phyloP scores from a whole-genome alignment of 2,113 vertebrate species.

The Geococcyx californianus region DNA sequence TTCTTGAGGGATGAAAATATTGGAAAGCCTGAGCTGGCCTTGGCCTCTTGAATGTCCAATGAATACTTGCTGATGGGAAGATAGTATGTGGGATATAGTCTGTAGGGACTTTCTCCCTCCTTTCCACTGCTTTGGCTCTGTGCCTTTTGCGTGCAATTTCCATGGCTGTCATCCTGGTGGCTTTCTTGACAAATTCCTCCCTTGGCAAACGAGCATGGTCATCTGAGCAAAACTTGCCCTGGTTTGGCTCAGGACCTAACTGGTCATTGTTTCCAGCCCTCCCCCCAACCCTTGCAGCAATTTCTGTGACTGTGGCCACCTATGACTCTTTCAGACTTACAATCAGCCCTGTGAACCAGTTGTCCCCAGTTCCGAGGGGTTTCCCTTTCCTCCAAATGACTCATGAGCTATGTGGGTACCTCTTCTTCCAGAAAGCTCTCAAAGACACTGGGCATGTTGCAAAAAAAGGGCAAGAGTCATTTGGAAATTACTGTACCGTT shows the following conservation, averaged over 20 bases:
- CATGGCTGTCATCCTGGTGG: neutral
- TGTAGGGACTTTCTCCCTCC: neutral
- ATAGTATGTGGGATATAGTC: neutral
- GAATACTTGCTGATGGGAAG: neutral
- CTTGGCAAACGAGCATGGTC: neutral
- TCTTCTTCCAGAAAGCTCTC: conserved; percentile 5
- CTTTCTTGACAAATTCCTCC: neutral
- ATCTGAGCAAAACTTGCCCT: neutral
- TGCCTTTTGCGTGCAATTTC: neutral
- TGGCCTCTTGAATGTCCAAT: neutral
- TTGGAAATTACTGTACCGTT: neutral
- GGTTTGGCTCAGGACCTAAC: neutral
- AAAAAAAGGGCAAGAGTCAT: neutral
- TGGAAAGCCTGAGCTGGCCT: neutral
- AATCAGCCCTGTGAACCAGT: neutral
- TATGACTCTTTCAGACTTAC: neutral
- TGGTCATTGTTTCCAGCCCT: neutral
- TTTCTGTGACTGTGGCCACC: neutral
- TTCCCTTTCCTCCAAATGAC: conserved; percentile 33
- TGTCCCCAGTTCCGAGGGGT: neutral
- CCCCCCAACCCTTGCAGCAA: neutral
- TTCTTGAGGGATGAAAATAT: neutral
- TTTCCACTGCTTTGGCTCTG: neutral
- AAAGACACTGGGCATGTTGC: neutral
- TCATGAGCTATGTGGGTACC: neutral